Evolutionary conservation across 23 tunicate species (phyloP), one percentile per base, ranked within the genome.

Genomic region (Ascidia mentula): DNA sequence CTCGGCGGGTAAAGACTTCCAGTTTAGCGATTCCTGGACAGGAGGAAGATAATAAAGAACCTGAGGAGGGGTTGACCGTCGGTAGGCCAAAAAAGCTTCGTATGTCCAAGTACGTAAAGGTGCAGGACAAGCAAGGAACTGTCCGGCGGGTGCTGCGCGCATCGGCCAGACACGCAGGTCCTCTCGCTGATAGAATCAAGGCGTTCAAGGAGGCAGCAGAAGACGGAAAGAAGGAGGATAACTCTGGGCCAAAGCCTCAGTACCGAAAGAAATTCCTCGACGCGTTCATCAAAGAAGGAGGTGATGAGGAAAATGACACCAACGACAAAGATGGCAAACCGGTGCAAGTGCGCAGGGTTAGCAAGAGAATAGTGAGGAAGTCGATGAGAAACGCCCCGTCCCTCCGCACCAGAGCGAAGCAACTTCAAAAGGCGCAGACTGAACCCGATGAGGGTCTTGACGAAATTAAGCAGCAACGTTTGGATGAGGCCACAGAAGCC

Each of bases 381-480:
- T 79, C 82, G 6, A n/a, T 24, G 42, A 32, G 82, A 36, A 65
- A 37, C 73, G 82, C 74, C 12, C 81, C 81, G 36, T 37, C 73
- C 32, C 60, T 79, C 20, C 32, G 40, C 17, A 17, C 73, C 24
- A 35, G 82, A 36, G 34, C 74, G 12, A n/a, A 37, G 33, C 82
- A 79, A 45, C 30, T 79, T 45, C 24, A 79, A 26, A 42, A 60
- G 24, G 32, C 82, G n/a, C 32, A 37, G 45, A 36, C 33, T 17
- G 69, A 59, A 7, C 26, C 38, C 9, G 37, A 61, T 18, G 73
- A 28, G 12, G 46, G 31, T 8, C 8, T 45, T 18, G 74, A 65
- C 31, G 82, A 79, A 35, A 33, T 53, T 6, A 61, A 79, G 53
- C 34, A 53, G 34, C 60, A 60, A n/a, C 73, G 82, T n/a, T n/a